Evolutionary conservation across 1,140 invertebrate genomes (phyloP).

Genomic region (Portunus trituberculatus): DNA sequence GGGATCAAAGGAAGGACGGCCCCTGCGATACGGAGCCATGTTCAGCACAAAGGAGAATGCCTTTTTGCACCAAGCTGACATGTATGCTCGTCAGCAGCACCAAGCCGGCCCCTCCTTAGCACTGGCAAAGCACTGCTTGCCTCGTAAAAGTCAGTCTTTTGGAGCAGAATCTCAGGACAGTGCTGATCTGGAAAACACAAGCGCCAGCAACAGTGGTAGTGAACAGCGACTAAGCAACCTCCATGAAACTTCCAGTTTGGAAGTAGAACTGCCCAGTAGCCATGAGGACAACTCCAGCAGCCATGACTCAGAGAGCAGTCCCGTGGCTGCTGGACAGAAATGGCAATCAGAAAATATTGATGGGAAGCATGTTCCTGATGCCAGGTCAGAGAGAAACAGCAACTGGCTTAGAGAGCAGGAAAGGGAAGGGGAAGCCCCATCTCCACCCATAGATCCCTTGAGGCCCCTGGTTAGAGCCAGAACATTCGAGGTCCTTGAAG

Average conservation of each 20-base stretch:
- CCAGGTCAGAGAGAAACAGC: background rate
- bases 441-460: constrained; percentile 10
- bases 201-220: constrained; percentile 65
- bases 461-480: constrained; percentile 71
- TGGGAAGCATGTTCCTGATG: background rate
- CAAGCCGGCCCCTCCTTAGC: constrained; percentile 43
- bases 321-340: constrained; percentile 6
- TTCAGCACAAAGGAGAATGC: constrained; percentile 70
- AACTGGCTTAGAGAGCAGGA: background rate
- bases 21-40: constrained; percentile 63
- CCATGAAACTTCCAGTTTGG: constrained; percentile 75
- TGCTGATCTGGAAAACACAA: constrained; percentile 57
- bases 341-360: constrained; percentile 18
- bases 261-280: constrained; percentile 74
- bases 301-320: constrained; percentile 70
- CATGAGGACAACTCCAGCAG: constrained; percentile 74
- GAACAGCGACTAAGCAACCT: constrained; percentile 67
- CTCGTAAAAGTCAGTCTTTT: constrained; percentile 67
- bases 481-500: constrained; percentile 72
- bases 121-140: constrained; percentile 47
- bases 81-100: constrained; percentile 27
- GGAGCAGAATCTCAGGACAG: constrained; percentile 66
- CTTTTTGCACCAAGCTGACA: constrained; percentile 60
- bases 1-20: constrained; percentile 35
- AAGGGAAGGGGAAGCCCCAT: background rate